Base-by-base conservation (phyloP, 2,113 vertebrate genomes). In the Gymnogyps californianus region DNA sequence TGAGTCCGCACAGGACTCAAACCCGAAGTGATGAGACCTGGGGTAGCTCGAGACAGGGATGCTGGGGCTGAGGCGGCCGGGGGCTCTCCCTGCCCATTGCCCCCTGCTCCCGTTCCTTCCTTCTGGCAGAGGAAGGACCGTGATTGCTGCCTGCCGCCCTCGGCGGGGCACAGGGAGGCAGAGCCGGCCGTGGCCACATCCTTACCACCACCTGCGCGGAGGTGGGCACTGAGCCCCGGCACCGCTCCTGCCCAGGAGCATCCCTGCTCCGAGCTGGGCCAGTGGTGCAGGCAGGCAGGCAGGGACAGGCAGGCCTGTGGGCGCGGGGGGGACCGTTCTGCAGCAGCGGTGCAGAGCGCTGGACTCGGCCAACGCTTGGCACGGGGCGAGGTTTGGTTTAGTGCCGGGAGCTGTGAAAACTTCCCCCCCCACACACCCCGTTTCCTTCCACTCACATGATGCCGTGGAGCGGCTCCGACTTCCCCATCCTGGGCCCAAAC, bases 381-480 rank as follows among this genome's bases (percentile, higher is more conserved):
- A 16, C 0, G 5, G 69, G 25, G 38, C 2, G 0, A 70, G 72
- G 49, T 70, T 77, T 92, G 77, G 24, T 89, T 74, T 9, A 22
- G 58, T 5, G 2, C 40, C 4, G 32, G 89, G 64, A 64, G 55
- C 89, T 78, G n/a, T 66, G 77, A 70, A 32, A 87, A 40, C 19
- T 62, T 34, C 15, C 7, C 61, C 40, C 28, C 49, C n/a, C 26
- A 38, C 36, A 11, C 74, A 4, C 44, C 51, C 42, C 1, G 2
- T 75, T 96, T 92, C 86, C 90, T 83, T 92, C 85, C 84, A 82
- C 88, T 83, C 95, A 96, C 79, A 57, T 83, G 95, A 88, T 80
- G 89, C 66, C 0, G 0, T 47, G 70, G 57, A 88, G 71, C 29
- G 1, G 71, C 62, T 86, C 79, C 0, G 7, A 95, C 90, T 96